These are phyloP conservation scores for Nibea albiflora DNA, from an alignment of 2,113 vertebrate species.

Conservation along the genomic window DNA sequence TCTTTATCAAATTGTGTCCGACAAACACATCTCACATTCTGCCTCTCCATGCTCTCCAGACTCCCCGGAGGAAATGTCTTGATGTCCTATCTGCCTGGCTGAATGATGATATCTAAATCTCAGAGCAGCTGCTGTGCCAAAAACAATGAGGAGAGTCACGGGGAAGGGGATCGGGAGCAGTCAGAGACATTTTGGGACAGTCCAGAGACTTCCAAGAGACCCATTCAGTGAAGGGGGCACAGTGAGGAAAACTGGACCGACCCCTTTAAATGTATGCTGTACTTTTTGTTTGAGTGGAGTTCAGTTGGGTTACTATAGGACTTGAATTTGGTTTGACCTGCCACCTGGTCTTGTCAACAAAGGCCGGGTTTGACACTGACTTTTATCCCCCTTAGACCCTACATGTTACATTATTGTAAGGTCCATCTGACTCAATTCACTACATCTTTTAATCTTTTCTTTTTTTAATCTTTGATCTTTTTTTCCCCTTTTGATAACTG, in stretches of 20 bases:
- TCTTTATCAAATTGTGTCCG: constrained; percentile 74
- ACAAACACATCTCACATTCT: constrained; percentile 70
- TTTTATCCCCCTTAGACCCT: too few relatives aligned
- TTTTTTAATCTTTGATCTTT: too few relatives aligned
- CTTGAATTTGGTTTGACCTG: background rate
- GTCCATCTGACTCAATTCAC: too few relatives aligned
- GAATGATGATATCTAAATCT: constrained; percentile 85
- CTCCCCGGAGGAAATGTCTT: constrained; percentile 73
- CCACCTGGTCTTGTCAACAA: too few relatives aligned
- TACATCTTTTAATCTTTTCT: too few relatives aligned
- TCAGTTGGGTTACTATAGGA: background rate
- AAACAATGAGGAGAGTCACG: constrained; percentile 70
- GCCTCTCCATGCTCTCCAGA: constrained; percentile 51
- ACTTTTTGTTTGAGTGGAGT: background rate
- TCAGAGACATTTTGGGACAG: constrained; percentile 50
- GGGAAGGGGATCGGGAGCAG: constrained; percentile 57
- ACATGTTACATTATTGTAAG: too few relatives aligned
- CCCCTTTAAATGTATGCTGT: constrained; percentile 1
- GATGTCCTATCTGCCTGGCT: constrained; percentile 78
- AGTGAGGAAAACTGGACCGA: constrained; percentile 12
- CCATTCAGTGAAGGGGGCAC: background rate
- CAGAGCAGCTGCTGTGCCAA: constrained; percentile 79
- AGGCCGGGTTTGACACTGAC: too few relatives aligned
- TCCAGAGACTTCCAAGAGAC: constrained; percentile 33
- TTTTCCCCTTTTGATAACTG: too few relatives aligned